Conservation (phyloP, 2,888 invertebrate genomes). For the Dendrolimus houi region DNA sequence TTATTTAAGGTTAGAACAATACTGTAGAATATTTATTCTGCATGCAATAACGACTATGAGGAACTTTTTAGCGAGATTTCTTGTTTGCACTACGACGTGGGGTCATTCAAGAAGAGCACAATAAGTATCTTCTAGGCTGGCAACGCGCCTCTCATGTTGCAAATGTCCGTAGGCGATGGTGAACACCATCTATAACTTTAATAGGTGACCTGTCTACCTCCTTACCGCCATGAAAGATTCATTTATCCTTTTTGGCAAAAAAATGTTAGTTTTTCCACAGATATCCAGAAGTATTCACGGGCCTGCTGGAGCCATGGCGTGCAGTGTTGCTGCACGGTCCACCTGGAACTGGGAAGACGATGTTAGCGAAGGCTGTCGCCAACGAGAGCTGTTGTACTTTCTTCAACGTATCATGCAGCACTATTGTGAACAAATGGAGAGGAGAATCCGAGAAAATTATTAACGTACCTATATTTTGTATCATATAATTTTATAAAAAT, state of each 20-base stretch:
- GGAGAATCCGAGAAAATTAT: constrained; percentile 97
- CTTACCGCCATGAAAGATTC: not conserved
- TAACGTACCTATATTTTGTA: constrained; percentile 72
- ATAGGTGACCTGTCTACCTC: too few species aligned
- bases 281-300: constrained; percentile 83
- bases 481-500: too few species aligned
- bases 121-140: too few species aligned
- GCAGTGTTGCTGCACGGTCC: constrained; percentile 80
- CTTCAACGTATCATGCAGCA: constrained; percentile 93
- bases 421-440: constrained; percentile 95
- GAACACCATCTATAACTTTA: too few species aligned
- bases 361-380: constrained; percentile 92
- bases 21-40: too few species aligned
- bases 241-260: not conserved
- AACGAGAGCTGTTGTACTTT: constrained; percentile 88
- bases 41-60: too few species aligned
- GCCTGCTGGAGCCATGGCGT: constrained; percentile 88
- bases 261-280: constrained; percentile 27
- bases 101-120: too few species aligned
- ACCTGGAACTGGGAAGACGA: constrained; percentile 90
- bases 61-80: too few species aligned
- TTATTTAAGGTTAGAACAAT: too few species aligned
- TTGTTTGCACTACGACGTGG: too few species aligned
- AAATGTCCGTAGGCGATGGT: too few species aligned
- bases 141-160: too few species aligned